These are phyloP conservation scores for Acrocephalus kingi DNA, from an alignment of 2,113 vertebrate genomes.

Conservation along the genomic window DNA sequence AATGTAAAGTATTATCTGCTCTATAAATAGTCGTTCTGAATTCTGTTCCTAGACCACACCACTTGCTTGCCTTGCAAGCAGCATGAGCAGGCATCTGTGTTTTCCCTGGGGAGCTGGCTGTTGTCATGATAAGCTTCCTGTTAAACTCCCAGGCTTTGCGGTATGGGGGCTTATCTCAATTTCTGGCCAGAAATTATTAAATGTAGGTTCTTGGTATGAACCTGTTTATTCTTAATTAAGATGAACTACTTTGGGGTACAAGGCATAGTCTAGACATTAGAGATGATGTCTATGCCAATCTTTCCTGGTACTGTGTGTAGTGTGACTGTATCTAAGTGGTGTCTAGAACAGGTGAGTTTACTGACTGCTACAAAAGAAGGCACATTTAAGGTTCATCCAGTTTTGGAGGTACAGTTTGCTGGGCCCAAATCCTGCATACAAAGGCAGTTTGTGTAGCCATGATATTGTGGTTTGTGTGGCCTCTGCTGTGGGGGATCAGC, in stretches of 20 bases:
- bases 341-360: background rate
- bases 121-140: rapidly evolving
- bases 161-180: rapidly evolving
- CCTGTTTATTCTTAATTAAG: background rate
- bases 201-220: rapidly evolving
- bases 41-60: background rate
- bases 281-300: rapidly evolving
- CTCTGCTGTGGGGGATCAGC: background rate
- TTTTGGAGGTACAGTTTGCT: background rate
- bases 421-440: rapidly evolving
- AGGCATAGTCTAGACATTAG: rapidly evolving
- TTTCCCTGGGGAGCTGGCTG: background rate
- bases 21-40: rapidly evolving
- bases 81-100: rapidly evolving
- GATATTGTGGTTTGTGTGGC: background rate
- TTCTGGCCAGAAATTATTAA: background rate
- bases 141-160: background rate
- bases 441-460: rapidly evolving
- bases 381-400: rapidly evolving
- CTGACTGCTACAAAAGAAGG: background rate
- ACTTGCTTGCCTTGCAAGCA: background rate
- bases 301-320: no score
- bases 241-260: background rate
- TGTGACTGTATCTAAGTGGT: background rate
- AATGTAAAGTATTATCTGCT: background rate